A percentile compares a stretch with the other conserved stretches of the same genome.
Conservation (phyloP, 2,888 invertebrate species). For the Heteromurus nitidus region DNA sequence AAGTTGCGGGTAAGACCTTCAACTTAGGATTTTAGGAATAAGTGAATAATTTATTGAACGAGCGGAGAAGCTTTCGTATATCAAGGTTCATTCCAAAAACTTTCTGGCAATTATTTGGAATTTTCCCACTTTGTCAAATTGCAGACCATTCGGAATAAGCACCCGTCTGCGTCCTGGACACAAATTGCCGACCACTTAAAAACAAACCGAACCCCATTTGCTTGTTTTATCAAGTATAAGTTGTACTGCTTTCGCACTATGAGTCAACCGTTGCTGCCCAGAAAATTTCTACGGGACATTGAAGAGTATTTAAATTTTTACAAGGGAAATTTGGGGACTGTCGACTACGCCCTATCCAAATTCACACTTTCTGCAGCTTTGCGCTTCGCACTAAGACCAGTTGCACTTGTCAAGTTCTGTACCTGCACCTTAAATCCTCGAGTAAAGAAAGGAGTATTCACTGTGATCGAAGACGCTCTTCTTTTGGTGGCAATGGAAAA, state of each 20-base stretch:
- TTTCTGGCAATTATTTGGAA: neutral
- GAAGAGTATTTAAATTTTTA: neutral
- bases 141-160: no score
- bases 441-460: constrained; percentile 4
- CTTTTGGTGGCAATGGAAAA: constrained; percentile 29
- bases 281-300: no score
- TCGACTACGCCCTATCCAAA: constrained; percentile 2
- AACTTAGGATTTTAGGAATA: no score
- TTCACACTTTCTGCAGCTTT: no score
- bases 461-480: constrained; percentile 24
- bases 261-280: neutral
- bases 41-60: no score
- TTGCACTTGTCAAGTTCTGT: no score
- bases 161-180: neutral
- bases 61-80: no score
- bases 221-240: constrained; percentile 35
- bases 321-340: constrained; percentile 9
- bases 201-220: constrained; percentile 28
- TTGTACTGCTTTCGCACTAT: neutral
- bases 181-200: neutral
- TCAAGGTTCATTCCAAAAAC: no score
- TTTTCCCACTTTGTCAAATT: neutral
- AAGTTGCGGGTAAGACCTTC: constrained; percentile 15
- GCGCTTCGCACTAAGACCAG: no score
- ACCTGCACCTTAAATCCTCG: no score